Base-by-base conservation (phyloP, 1,140 invertebrate genomes). In the Apis florea region DNA sequence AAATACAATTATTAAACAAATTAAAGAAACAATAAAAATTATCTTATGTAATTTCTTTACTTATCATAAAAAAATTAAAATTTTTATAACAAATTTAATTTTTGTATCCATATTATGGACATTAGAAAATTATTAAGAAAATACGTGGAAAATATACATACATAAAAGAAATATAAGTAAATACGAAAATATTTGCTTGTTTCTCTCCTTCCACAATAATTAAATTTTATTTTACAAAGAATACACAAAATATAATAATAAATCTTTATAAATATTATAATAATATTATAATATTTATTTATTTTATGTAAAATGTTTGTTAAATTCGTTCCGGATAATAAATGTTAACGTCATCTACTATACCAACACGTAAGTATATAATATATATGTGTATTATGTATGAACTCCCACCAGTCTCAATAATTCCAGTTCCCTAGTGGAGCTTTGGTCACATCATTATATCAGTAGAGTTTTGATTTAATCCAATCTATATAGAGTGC, bases 361-460 rank as follows among this genome's bases (percentile, higher is more conserved):
- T 63, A 72, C 31, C 56, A 40, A n/a, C 58, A 63, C 47, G 54
- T 40, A 40, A 40, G 31, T 40, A 6, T 40, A 40, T 40, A 40
- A 40, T 40, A 40, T 40, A 40, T 40, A 40, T 6, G 31, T 75
- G 53, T 67, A 81, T 80, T 85, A 72, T 64, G 64, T 40, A 78
- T 12, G 31, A 15, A n/a, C 77, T 69, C 85, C 82, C 83, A 82
- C 82, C 76, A 82, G 79, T 26, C 61, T 63, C 80, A 40, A 80
- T 80, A 74, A 87, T 87, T 84, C 58, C 63, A 81, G 64, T 78
- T 88, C 82, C 80, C 79, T 83, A 89, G 53, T 83, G 83, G 84
- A 88, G 87, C 88, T 85, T 90, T 82, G 81, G 85, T 80, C 74
- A 61, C 59, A 85, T 87, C 83, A 67, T 66, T 40, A 40, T 40